Evolutionary conservation across 2,113 vertebrate genomes (phyloP).

Genomic region (Podarcis muralis): DNA sequence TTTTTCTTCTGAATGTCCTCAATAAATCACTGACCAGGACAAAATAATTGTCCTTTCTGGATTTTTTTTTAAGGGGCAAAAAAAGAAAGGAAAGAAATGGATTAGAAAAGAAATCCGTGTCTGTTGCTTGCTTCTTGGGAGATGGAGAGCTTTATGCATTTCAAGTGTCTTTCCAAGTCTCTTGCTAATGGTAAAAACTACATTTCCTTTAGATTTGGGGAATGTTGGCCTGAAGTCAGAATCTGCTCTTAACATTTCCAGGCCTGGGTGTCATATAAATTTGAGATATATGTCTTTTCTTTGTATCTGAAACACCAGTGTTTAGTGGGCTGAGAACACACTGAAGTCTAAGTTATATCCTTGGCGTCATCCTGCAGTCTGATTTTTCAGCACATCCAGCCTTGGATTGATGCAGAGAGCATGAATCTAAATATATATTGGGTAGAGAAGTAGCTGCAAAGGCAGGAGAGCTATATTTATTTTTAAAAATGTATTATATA

Average conservation of each 20-base stretch:
- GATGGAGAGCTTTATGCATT: constrained; percentile 11
- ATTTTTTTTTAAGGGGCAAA: constrained; percentile 19
- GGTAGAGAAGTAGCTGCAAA: background rate
- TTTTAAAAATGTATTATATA: background rate
- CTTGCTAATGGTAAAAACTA: constrained; percentile 19
- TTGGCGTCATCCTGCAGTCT: constrained; percentile 43
- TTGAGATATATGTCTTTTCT: constrained; percentile 20
- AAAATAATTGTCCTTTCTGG: constrained; percentile 53
- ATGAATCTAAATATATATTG: constrained; percentile 27
- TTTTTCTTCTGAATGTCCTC: constrained; percentile 34
- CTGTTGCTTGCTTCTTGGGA: constrained; percentile 54
- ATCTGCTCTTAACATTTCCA: constrained; percentile 23
- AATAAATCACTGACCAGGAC: constrained; percentile 63
- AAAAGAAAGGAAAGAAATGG: constrained; percentile 27
- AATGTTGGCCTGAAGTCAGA: constrained; percentile 3
- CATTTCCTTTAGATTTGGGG: constrained; percentile 23
- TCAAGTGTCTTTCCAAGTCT: constrained; percentile 15
- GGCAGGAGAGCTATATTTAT: background rate
- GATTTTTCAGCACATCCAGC: constrained; percentile 40
- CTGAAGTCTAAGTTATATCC: constrained; percentile 39
- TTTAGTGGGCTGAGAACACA: constrained; percentile 33
- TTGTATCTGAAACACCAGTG: constrained; percentile 21
- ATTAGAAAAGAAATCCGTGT: constrained; percentile 45
- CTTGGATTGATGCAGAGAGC: constrained; percentile 25
- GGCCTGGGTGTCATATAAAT: constrained; percentile 25